Percentiles rank a stretch among this genome's conserved stretches.
Conservation (phyloP, 30 jellyfish, hydroid and myxozoan genomes). For the Cassiopea andromeda region DNA sequence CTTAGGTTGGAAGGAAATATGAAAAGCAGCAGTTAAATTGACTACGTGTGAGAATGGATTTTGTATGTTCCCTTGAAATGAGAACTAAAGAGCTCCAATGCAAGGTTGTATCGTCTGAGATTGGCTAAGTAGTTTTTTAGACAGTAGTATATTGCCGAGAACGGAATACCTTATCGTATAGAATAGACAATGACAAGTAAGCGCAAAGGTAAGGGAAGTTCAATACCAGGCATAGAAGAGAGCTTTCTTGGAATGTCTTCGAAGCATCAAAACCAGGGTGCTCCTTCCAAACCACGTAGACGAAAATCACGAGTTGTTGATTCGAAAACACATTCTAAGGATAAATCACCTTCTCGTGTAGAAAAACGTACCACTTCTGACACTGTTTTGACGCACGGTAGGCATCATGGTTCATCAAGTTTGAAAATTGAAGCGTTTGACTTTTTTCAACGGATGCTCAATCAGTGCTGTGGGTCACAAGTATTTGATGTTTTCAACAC, state of each 20-base stretch:
- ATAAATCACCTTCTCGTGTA: constrained; percentile 4
- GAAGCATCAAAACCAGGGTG: neutral
- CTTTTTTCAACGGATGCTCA: constrained; percentile 74
- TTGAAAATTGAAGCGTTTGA: constrained; percentile 92
- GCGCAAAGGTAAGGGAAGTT: constrained; percentile 3
- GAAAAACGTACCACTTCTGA: constrained; percentile 46
- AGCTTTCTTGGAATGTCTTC: constrained; percentile 13
- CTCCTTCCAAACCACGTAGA: constrained; percentile 9
- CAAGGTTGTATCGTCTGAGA: neutral
- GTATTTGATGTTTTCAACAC: constrained; percentile 74
- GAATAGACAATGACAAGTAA: constrained; percentile 19
- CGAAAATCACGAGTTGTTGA: neutral
- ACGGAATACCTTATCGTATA: no score
- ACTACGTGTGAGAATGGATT: constrained; percentile 1
- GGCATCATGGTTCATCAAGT: constrained; percentile 7
- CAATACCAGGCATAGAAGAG: constrained; percentile 50
- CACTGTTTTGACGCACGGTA: neutral
- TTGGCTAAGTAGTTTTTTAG: neutral
- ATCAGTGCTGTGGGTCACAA: constrained; percentile 69
- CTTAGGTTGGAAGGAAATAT: neutral
- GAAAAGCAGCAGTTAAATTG: neutral
- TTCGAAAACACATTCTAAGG: neutral
- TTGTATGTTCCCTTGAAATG: neutral
- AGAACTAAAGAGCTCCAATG: neutral
- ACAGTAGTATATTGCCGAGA: no score